Conservation (phyloP, 2,888 invertebrate species). For the Ceramica pisi region DNA sequence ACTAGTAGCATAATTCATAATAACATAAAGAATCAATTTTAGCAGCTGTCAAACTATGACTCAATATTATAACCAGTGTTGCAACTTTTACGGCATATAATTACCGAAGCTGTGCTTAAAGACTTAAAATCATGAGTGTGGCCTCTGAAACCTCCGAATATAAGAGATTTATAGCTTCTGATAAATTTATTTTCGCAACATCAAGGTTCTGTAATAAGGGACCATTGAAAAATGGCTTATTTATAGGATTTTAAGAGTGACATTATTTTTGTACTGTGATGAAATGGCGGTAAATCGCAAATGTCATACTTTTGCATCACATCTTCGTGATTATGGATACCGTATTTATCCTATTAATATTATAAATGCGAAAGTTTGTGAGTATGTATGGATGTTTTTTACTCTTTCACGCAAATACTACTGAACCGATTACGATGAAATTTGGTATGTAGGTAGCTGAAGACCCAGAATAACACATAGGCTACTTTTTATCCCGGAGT, state of each 20-base stretch:
- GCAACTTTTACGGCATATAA: conserved; percentile 46
- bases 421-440: too few relatives aligned
- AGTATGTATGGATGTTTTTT: too few relatives aligned
- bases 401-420: too few relatives aligned
- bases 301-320: conserved; percentile 45
- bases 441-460: too few relatives aligned
- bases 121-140: conserved; percentile 44
- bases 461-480: too few relatives aligned
- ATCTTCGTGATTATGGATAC: conserved; percentile 16
- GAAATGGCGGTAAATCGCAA: conserved; percentile 53
- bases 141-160: conserved; percentile 47
- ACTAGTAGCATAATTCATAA: conserved; percentile 26
- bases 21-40: conserved; percentile 38
- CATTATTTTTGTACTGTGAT: conserved; percentile 64
- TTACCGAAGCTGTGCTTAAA: conserved; percentile 51
- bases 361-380: too few relatives aligned
- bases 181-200: conserved; percentile 65
- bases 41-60: conserved; percentile 52
- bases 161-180: conserved; percentile 64
- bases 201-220: conserved; percentile 51
- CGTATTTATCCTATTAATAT: too few relatives aligned
- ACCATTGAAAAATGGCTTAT: conserved; percentile 56
- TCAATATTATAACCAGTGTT: conserved; percentile 32
- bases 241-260: conserved; percentile 53
- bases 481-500: too few relatives aligned